Conservation (phyloP, 2,888 invertebrate genomes). For the Thysanoteuthis rhombus region DNA sequence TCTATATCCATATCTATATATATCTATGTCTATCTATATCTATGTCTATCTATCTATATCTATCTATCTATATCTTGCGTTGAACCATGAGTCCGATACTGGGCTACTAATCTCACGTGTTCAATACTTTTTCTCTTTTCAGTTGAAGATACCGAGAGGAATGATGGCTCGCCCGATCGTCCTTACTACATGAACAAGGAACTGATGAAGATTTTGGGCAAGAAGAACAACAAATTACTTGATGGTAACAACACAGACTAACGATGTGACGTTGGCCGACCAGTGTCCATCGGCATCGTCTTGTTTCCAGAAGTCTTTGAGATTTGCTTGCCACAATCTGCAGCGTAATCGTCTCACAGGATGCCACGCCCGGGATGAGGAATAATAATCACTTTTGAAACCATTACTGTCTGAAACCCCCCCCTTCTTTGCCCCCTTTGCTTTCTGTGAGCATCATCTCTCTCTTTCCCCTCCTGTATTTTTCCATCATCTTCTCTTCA, state of each 20-base stretch:
- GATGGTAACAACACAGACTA: background rate
- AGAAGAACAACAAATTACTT: constrained; percentile 71
- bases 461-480: constrained; percentile 30
- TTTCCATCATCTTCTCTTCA: background rate
- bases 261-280: background rate
- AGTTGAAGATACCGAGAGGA: constrained; percentile 92
- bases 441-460: background rate
- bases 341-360: background rate
- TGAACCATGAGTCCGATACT: too few species aligned
- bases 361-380: background rate
- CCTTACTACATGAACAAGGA: constrained; percentile 95
- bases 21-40: too few species aligned
- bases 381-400: background rate
- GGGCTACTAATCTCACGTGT: too few species aligned
- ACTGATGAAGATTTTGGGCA: constrained; percentile 88
- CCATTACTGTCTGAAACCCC: background rate
- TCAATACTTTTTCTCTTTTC: constrained; percentile 38
- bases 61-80: too few species aligned
- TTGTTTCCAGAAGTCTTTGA: background rate
- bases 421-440: background rate
- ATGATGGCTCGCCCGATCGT: constrained; percentile 89
- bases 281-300: background rate
- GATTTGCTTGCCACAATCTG: background rate
- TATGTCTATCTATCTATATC: too few species aligned
- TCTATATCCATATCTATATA: too few species aligned